Conservation (phyloP, 2,888 invertebrate genomes). For the Hecatera dysodea region DNA sequence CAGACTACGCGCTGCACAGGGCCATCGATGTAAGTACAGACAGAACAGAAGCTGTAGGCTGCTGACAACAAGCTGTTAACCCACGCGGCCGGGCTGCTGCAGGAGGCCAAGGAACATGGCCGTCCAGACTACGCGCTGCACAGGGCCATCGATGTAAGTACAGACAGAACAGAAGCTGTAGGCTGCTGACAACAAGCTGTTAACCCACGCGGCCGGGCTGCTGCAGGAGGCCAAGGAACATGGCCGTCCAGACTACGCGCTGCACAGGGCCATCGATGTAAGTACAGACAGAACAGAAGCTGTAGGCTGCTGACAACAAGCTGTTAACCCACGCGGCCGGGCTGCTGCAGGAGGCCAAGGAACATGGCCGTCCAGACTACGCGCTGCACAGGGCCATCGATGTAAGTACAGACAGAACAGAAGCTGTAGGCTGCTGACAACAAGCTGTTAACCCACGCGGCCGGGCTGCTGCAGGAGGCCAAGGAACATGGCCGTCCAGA, state of each 20-base stretch:
- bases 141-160: too few relatives aligned
- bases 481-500: constrained; percentile 79
- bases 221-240: constrained; percentile 82
- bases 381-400: constrained; percentile 86
- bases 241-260: constrained; percentile 83
- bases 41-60: too few relatives aligned
- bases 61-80: too few relatives aligned
- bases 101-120: too few relatives aligned
- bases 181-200: constrained; percentile 87
- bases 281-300: constrained; percentile 49
- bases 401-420: constrained; percentile 75
- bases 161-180: constrained; percentile 76
- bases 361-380: constrained; percentile 79
- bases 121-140: too few relatives aligned
- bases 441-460: constrained; percentile 88
- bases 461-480: constrained; percentile 85
- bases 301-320: constrained; percentile 86
- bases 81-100: too few relatives aligned
- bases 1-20: too few relatives aligned
- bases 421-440: constrained; percentile 86
- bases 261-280: constrained; percentile 85
- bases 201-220: constrained; percentile 87
- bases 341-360: constrained; percentile 86
- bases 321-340: constrained; percentile 88
- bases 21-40: too few relatives aligned